Base-by-base conservation (phyloP, 2,888 invertebrate species). In the Ligdia adustata region DNA sequence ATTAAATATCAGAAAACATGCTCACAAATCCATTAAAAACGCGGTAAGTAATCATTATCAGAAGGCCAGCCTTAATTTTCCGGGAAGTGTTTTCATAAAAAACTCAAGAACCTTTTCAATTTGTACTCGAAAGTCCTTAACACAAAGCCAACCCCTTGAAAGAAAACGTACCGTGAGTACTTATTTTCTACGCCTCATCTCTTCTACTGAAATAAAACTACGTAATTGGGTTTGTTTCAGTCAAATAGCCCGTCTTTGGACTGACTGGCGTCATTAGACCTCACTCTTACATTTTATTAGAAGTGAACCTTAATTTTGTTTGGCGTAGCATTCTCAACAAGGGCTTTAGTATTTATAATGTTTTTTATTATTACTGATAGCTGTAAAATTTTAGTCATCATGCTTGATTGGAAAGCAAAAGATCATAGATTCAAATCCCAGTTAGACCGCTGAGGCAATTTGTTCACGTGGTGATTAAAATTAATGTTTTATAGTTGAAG, bases 171-270 rank as follows among this genome's bases (percentile, higher is more conserved):
- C 50, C 45, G 31, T 44, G 32, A 22, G 33, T 34, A 46, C 46
- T 48, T 49, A 55, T 57, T 54, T 57, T 39, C 52, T 60, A 55
- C 58, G 55, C 55, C 57, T 63, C 56, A 60, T 63, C 57, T 59
- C 51, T 51, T 58, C 52, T 57, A 67, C 62, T 63, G 59, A 65
- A 74, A 74, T 66, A 72, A 74, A 73, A 70, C 69, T 65, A 65
- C 60, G 66, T 72, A 75, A 73, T 75, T 73, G 63, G 64, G 67
- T 70, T 71, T 72, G 65, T 69, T 69, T 64, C 57, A 62, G 72
- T 74, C 64, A 71, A 75, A 72, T 71, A 65, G 69, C 57, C 58
- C 52, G 61, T 62, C 57, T 60, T 57, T 62, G 60, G 59, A 57
- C 64, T 57, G 64, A 60, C 62, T 68, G 57, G 56, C 58, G 52